Evolutionary conservation across 2,888 invertebrate genomes (phyloP), one percentile per base, ranked within the genome.

Genomic region (Caprella mutica): DNA sequence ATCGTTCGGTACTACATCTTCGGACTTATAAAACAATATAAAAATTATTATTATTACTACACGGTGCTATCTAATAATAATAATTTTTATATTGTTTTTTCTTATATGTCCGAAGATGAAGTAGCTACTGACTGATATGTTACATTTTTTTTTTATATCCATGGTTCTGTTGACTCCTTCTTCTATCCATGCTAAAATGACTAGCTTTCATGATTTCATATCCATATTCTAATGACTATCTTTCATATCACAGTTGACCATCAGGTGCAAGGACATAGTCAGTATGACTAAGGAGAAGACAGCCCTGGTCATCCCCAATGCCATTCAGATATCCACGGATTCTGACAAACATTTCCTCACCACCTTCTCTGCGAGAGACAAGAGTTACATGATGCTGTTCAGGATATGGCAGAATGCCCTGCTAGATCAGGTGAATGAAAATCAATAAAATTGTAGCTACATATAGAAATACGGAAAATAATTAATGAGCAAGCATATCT

Each of bases 331-430:
- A 65, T 81, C 82, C 70, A 66, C 66, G 12, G 81, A 81, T 64
- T 77, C 75, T 46, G 93, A 93, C 69, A 90, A 89, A 72, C 84
- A 85, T 75, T 94, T 94, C 77, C 85, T 97, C 69, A 88, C 96
- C 24, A 93, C 94, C 39, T 93, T 97, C 75, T 85, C 87, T 2
- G 84, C 92, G 14, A 78, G 96, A 43, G 96, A 97, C 76, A 93
- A 94, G 74, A 85, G 90, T 0, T 94, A 87, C 78, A 80, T 92
- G 71, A 92, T 93, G 86, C 80, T 97, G 72, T 92, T 93, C 77
- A 79, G 90, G 68, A 82, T 94, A 67, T 96, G 94, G 93, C 93
- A 94, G 78, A 92, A 90, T 78, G 89, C 89, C 59, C 81, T 93
- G 64, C 82, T 92, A 80, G 89, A 89, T 73, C 85, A 90, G 79